Conservation (phyloP, 2,113 vertebrate species). For the Pluvianellus socialis region DNA sequence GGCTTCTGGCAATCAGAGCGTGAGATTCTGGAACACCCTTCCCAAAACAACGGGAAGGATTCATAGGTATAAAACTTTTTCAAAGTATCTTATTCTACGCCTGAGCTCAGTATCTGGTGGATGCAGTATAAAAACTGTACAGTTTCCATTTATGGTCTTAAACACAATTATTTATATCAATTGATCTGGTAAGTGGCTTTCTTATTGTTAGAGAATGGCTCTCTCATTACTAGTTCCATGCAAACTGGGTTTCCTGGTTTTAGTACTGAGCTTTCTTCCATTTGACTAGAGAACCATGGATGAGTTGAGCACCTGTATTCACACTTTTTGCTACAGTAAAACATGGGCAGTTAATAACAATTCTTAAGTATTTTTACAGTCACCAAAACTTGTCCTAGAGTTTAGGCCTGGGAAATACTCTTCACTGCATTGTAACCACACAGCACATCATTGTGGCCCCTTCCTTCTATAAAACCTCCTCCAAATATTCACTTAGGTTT, state of each 20-base stretch:
- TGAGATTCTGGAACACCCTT: background rate
- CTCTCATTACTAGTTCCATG: background rate
- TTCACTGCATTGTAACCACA: background rate
- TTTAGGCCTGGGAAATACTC: background rate
- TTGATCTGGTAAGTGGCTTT: background rate
- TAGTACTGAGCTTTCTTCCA: background rate
- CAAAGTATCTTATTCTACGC: background rate
- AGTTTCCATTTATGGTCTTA: background rate
- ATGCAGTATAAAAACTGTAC: background rate
- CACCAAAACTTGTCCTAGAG: background rate
- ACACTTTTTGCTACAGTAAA: background rate
- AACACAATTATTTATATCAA: background rate
- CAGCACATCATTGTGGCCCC: background rate
- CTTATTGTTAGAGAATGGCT: background rate
- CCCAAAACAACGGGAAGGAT: background rate
- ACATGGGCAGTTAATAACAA: background rate
- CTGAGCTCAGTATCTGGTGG: background rate
- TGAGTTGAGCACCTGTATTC: background rate
- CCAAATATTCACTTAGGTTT: background rate
- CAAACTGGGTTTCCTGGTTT: background rate
- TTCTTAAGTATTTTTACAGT: background rate
- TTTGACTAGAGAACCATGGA: background rate
- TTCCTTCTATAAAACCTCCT: background rate
- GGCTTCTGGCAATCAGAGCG: background rate
- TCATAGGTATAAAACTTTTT: background rate